These are phyloP conservation scores for Phocides pigmalion DNA, from an alignment of 1,140 invertebrate species.

Conservation along the genomic window DNA sequence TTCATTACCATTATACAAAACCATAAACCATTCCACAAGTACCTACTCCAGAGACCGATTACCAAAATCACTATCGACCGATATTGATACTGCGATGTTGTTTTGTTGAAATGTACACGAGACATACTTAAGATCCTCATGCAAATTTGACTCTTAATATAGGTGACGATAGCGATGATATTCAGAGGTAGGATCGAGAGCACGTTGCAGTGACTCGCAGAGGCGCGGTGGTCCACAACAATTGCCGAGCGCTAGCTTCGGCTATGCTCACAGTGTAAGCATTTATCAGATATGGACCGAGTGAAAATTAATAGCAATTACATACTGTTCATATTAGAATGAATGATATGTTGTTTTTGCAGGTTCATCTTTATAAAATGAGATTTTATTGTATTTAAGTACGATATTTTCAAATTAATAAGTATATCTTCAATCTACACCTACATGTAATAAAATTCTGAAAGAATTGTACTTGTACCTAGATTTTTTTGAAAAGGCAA, in stretches of 20 bases:
- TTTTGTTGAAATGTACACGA: constrained; percentile 51
- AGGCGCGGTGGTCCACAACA: constrained; percentile 69
- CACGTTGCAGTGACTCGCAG: constrained; percentile 61
- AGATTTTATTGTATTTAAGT: no score
- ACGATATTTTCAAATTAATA: no score
- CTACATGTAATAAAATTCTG: no score
- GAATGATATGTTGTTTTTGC: no score
- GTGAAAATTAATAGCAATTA: no score
- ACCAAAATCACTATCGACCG: constrained; percentile 65
- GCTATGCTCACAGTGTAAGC: constrained; percentile 34
- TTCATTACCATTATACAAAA: background rate
- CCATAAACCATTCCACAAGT: background rate
- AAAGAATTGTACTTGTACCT: no score
- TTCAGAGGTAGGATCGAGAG: constrained; percentile 2
- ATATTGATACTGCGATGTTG: constrained; percentile 61
- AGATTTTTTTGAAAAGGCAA: no score
- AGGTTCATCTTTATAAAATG: no score
- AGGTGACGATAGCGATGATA: constrained; percentile 10
- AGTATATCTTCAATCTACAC: no score
- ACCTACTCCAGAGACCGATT: constrained; percentile 45
- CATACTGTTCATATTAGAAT: no score
- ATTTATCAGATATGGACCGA: background rate
- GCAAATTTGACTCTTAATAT: constrained; percentile 31
- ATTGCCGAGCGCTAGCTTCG: constrained; percentile 58
- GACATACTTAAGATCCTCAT: constrained; percentile 11